Percentiles rank a stretch among this genome's conserved stretches.
phyloP scores from a whole-genome alignment of 2,113 vertebrate genomes.

The Pleuronectes platessa region DNA sequence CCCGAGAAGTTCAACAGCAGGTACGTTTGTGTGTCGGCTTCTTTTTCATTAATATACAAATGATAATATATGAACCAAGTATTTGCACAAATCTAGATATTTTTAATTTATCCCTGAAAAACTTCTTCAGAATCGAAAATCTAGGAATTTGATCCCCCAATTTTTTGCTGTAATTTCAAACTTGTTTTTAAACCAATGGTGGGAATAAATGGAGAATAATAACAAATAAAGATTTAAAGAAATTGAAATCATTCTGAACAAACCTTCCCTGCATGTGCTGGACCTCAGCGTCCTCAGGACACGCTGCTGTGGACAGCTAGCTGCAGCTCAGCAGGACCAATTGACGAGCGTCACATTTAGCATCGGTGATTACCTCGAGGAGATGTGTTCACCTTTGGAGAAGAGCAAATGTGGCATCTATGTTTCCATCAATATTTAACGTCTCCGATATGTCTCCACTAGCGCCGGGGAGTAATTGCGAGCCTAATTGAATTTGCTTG shows the following conservation, averaged over 20 bases:
- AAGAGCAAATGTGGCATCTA: constrained; percentile 81
- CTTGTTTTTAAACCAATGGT: too few species aligned
- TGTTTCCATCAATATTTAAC: constrained; percentile 85
- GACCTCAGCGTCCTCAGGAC: not conserved
- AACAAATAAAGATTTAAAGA: too few species aligned
- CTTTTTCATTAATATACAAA: too few species aligned
- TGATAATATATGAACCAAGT: too few species aligned
- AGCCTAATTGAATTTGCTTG: constrained; percentile 87
- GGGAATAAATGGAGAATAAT: too few species aligned
- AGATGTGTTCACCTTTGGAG: constrained; percentile 82
- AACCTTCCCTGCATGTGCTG: not conserved
- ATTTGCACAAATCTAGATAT: too few species aligned
- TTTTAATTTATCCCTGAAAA: too few species aligned
- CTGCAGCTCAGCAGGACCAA: constrained; percentile 34
- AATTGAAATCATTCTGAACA: too few species aligned
- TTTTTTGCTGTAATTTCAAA: too few species aligned
- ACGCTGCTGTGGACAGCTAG: too few species aligned
- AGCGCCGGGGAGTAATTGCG: constrained; percentile 81
- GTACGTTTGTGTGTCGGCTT: constrained; percentile 67
- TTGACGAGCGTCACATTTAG: constrained; percentile 60
- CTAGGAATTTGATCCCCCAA: too few species aligned
- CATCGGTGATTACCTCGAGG: constrained; percentile 74
- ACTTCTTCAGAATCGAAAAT: too few species aligned
- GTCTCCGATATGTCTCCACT: constrained; percentile 81
- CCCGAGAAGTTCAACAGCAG: constrained; percentile 97